These are phyloP conservation scores for Fragum whitleyi DNA, from an alignment of 2,888 invertebrate genomes.

Conservation along the genomic window DNA sequence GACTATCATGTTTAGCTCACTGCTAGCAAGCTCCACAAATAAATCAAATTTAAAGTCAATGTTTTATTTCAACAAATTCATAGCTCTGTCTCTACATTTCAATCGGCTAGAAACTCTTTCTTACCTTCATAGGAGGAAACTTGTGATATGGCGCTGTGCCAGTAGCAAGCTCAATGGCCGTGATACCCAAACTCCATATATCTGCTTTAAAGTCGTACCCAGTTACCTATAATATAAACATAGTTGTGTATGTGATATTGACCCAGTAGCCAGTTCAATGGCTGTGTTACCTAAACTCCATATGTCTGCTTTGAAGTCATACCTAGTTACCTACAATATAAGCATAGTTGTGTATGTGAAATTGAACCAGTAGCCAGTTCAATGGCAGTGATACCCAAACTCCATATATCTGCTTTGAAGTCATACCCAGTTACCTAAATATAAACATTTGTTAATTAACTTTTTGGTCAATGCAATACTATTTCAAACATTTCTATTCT, in stretches of 20 bases:
- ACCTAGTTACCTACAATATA: conserved; percentile 89
- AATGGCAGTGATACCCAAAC: conserved; percentile 98
- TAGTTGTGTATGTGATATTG: conserved; percentile 93
- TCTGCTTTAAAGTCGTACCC: conserved; percentile 99
- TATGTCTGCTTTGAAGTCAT: conserved; percentile 98
- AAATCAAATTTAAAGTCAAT: too few species aligned
- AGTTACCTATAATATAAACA: conserved; percentile 85
- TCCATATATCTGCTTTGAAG: conserved; percentile 98
- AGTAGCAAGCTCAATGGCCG: conserved; percentile 99
- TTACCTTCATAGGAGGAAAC: conserved; percentile 97
- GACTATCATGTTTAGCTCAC: too few species aligned
- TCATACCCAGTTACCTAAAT: conserved; percentile 93
- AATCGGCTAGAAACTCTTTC: not conserved
- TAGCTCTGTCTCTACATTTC: too few species aligned
- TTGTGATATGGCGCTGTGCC: conserved; percentile 98
- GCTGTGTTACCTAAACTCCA: conserved; percentile 98
- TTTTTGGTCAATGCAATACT: too few species aligned
- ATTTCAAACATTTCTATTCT: too few species aligned
- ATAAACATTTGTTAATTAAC: too few species aligned
- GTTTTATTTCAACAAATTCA: too few species aligned
- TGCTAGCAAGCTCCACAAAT: too few species aligned
- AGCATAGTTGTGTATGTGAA: conserved; percentile 90
- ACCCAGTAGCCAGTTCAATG: conserved; percentile 97
- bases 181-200: conserved; percentile 97
- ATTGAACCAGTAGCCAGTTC: conserved; percentile 97